Base-by-base conservation (phyloP, 2,797 vertebrate species). In the Rhinella marina region DNA sequence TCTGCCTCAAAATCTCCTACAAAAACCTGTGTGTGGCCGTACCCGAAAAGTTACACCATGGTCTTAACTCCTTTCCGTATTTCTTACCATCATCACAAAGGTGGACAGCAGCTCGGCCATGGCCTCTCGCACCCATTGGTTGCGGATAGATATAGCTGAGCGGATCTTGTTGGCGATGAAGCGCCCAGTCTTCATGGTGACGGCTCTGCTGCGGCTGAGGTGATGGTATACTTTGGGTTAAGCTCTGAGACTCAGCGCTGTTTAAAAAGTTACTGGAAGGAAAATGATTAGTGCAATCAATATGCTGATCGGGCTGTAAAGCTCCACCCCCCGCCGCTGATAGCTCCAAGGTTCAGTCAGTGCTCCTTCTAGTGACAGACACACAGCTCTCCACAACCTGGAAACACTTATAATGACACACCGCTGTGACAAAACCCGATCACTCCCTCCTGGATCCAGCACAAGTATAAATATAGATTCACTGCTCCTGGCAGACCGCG, bases 11-110 rank as follows among this genome's bases (percentile, higher is more conserved):
- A 41, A 41, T 6, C 41, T 5, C 41, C 3, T 41, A 4, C 41
- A 41, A 41, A 41, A 41, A 41, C 5, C 41, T 32, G 2, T 41
- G 41, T 41, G 41, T 6, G 5, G 41, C 41, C 5, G 3, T 3
- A 6, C 41, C 41, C 41, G 41, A 41, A 62, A 59, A 59, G 57
- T 59, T 59, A 59, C 57, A 17, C 9, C 9, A 62, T 62, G 10
- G 66, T 27, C 16, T 68, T 68, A 29, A 68, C 66, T 19, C 66
- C 25, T n/a, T 62, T n/a, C 1, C 1, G 0, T 76, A 14, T 64
- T 12, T 54, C 97, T 96, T 95, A 97, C 97, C 97, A 97, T 97
- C 93, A 98, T 92, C 64, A 97, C 90, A 90, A 94, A 98, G 0
- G 95, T 97, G 88, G 94, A 94, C 59, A 98, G 93, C 0, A 90